Evolutionary conservation across 30 jellyfish, hydroid and myxozoan species (phyloP).

Genomic region (Mastigias papua): DNA sequence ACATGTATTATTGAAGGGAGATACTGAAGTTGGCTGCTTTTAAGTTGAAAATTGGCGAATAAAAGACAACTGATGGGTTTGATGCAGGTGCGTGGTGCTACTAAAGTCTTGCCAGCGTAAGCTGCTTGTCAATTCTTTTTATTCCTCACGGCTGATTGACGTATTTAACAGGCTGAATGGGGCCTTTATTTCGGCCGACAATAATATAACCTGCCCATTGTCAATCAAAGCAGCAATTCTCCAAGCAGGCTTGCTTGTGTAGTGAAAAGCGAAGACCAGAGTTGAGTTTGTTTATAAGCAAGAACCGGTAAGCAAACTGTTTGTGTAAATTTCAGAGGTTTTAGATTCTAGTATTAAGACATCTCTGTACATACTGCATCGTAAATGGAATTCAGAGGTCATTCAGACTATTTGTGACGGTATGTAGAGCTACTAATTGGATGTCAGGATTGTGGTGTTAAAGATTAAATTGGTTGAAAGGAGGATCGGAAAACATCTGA

Average conservation of each 20-base stretch:
- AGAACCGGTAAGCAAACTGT: slow-evolving; percentile 4
- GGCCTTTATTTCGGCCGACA: not conserved
- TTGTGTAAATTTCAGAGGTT: no score
- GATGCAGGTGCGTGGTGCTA: slow-evolving; percentile 9
- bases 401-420: not conserved
- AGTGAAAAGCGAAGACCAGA: not conserved
- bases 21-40: not conserved
- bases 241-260: not conserved
- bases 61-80: slow-evolving; percentile 11
- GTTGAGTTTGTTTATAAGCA: not conserved
- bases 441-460: not conserved
- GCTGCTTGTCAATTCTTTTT: slow-evolving; percentile 1
- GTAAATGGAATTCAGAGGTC: not conserved
- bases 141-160: slow-evolving; percentile 23
- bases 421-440: not conserved
- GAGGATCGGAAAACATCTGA: not conserved
- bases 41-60: slow-evolving; percentile 2
- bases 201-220: slow-evolving; percentile 13
- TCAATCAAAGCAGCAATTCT: slow-evolving; percentile 8
- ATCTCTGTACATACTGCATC: no score
- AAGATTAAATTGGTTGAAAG: not conserved
- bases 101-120: slow-evolving; percentile 14
- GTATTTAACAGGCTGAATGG: not conserved
- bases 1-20: slow-evolving; percentile 34
- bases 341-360: no score